Evolutionary conservation across 1,140 invertebrate species (phyloP), one percentile per base, ranked within the genome.

Genomic region (Nasonia giraulti): DNA sequence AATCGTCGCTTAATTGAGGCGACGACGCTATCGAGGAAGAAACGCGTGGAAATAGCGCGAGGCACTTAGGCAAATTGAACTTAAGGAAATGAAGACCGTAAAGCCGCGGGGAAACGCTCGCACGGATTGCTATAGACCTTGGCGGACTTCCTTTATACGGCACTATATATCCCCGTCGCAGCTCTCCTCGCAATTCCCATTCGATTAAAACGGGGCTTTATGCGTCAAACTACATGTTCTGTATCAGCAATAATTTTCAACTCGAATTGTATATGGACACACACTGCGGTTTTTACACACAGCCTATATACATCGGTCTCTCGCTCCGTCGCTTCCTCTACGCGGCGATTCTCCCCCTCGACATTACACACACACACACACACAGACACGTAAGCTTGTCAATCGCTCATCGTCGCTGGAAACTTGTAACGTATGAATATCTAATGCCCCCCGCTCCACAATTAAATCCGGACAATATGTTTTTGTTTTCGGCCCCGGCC

Each of bases 11-110:
- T 50, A 71, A 82, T 62, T 8, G 31, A 44, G 40, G 7, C 50
- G n/a, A 75, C 27, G 27, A 27, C 27, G 1, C 44, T 62, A 17
- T 11, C 20, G 20, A 12, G 12, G 0, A 31, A 1, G 37, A 8
- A n/a, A 37, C 3, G 12, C 31, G 33, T 62, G 20, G 73, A 17
- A 75, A n/a, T 33, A 33, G 31, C 31, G 47, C 47, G 73, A 47
- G 76, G 88, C 88, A 89, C 89, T 90, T 88, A 88, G 86, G 82
- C 82, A 88, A 89, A 90, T 90, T 90, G 87, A 88, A 89, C 87
- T 89, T 87, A 84, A 88, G 87, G 86, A 89, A 90, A 87, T 88
- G 88, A 89, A 89, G 86, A 83, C 86, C 84, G 83, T 87, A 85
- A 89, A 87, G 83, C 85, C 82, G 84, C 5, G 33, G 37, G 85